Conservation (phyloP, 1,140 invertebrate species). For the Drosophila hydei region DNA sequence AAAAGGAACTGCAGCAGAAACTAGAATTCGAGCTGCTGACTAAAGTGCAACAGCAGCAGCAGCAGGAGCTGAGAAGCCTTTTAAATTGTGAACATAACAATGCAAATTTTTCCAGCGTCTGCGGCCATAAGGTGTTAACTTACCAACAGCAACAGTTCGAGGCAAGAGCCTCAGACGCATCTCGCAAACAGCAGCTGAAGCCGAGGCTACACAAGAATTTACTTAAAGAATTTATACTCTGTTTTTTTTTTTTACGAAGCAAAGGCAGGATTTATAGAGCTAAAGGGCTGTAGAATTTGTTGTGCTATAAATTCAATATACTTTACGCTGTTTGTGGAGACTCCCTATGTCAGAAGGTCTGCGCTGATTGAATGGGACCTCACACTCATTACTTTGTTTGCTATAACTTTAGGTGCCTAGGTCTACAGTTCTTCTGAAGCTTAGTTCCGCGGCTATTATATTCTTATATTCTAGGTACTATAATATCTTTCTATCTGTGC, state of each 20-base stretch:
- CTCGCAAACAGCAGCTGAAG: not conserved
- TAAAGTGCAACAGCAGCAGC: constrained; percentile 1
- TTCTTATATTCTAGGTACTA: no score
- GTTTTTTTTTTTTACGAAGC: not conserved
- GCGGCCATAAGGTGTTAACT: constrained; percentile 34
- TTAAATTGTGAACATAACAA: constrained; percentile 29
- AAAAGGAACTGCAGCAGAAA: not conserved
- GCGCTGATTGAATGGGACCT: no score
- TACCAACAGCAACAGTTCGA: constrained; percentile 2
- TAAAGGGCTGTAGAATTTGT: no score
- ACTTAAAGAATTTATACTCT: not conserved
- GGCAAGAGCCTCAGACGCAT: no score
- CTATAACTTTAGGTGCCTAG: no score
- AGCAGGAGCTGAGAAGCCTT: constrained; percentile 13
- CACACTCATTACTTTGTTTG: no score
- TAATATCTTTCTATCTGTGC: no score
- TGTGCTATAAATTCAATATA: no score
- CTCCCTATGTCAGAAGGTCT: not conserved
- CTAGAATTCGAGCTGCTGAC: constrained; percentile 6
- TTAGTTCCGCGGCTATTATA: no score
- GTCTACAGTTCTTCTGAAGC: no score
- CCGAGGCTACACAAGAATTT: not conserved
- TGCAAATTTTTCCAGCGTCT: constrained; percentile 9
- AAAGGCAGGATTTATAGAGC: not conserved
- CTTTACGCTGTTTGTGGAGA: no score